These are phyloP conservation scores for Eupeodes latifasciatus DNA, from an alignment of 2,888 invertebrate genomes.

Conservation along the genomic window DNA sequence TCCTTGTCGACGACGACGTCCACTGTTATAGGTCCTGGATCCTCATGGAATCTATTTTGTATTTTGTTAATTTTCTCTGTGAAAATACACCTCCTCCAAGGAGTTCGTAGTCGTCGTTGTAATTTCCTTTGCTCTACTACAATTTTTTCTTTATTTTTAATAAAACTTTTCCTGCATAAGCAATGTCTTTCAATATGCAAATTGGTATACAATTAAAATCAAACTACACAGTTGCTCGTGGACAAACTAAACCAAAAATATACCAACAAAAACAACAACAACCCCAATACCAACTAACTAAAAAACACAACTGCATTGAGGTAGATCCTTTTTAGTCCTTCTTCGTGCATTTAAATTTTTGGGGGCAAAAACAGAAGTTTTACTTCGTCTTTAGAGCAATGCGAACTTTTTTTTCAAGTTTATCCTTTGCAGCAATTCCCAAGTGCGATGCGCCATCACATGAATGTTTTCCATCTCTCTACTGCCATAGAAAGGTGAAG, in stretches of 20 bases:
- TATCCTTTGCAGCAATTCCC: conserved; percentile 60
- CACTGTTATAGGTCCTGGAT: not conserved
- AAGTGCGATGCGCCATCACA: conserved; percentile 47
- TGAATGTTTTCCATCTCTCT: conserved; percentile 40
- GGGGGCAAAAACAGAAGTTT: conserved; percentile 54
- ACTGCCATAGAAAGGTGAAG: conserved; percentile 52
- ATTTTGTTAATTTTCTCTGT: conserved; percentile 49
- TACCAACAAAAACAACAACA: conserved; percentile 22
- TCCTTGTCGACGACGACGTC: too few species aligned
- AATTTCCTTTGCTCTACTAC: conserved; percentile 49
- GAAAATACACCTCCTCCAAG: conserved; percentile 40
- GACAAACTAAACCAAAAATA: conserved; percentile 21
- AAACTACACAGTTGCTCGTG: conserved; percentile 58
- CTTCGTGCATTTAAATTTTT: conserved; percentile 55
- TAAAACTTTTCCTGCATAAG: conserved; percentile 61
- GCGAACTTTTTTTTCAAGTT: conserved; percentile 21
- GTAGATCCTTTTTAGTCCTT: conserved; percentile 33
- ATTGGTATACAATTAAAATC: conserved; percentile 76
- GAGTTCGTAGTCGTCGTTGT: conserved; percentile 30
- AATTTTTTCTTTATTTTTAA: conserved; percentile 36
- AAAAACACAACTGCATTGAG: conserved; percentile 53
- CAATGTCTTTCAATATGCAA: conserved; percentile 74
- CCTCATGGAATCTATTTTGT: conserved; percentile 17
- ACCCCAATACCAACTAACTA: not conserved
- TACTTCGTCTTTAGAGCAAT: conserved; percentile 47